Base-by-base conservation (phyloP, 2,888 invertebrate genomes). In the Campoletis raptor region DNA sequence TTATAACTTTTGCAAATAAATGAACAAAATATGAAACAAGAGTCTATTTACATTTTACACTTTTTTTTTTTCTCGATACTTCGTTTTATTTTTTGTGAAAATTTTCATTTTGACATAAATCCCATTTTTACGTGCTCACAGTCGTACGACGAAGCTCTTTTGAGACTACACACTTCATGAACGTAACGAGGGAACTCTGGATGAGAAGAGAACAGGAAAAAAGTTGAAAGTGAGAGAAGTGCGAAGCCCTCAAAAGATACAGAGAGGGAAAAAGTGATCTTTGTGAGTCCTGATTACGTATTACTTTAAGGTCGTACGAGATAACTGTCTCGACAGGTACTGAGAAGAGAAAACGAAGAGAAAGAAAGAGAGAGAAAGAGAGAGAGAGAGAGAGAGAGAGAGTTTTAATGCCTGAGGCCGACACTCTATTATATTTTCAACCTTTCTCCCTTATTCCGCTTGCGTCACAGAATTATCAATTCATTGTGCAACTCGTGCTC, bases 211-310 rank as follows among this genome's bases (percentile, higher is more conserved):
- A 77, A 24, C 21, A 52, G 81, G 54, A 37, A n/a, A 42, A 18
- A 74, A 74, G 54, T 69, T 80, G 76, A 70, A 36, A 72, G 30
- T n/a, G 52, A 67, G n/a, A 37, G 4, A 45, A 21, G 24, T 24
- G 52, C 52, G 73, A 54, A 24, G 24, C 54, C 66, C 48, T 85
- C 48, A 54, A 69, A 57, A 73, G 40, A 77, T 78, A 78, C 30
- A 42, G 69, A 85, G 66, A 64, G 52, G 37, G 21, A 72, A 77
- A 77, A 66, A 85, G 81, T 37, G 52, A 74, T 80, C 76, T 70
- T 83, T 54, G 64, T 83, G 70, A 77, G 80, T 78, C 79, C 80
- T 85, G 76, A 85, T 85, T 85, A 76, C 69, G 85, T 80, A 83
- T 85, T 83, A 85, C 79, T 64, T 78, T 66, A 83, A 79, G 85